Percentiles rank a stretch among this genome's conserved stretches.
These are phyloP conservation scores for Argyra leucocephala DNA, from an alignment of 2,888 invertebrate genomes.

Conservation along the genomic window DNA sequence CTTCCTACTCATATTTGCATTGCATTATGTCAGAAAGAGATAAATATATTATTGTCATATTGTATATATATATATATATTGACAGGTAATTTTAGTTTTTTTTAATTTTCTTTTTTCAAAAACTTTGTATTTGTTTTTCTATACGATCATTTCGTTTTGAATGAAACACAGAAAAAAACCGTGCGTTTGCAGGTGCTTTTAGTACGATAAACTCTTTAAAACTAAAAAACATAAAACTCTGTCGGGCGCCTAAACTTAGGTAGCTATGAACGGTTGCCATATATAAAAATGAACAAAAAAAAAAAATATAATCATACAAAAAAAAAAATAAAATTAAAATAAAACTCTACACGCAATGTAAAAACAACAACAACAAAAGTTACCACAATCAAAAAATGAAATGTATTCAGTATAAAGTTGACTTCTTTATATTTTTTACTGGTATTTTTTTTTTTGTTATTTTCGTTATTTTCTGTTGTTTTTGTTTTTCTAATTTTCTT, in stretches of 20 bases:
- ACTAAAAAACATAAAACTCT: constrained; percentile 36
- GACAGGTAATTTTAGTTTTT: neutral
- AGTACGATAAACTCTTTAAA: constrained; percentile 42
- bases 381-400: too few relatives aligned
- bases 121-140: too few relatives aligned
- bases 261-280: constrained; percentile 14
- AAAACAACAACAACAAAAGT: too few relatives aligned
- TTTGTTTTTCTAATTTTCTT: too few relatives aligned
- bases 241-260: constrained; percentile 31
- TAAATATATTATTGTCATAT: neutral
- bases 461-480: too few relatives aligned
- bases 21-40: constrained; percentile 10
- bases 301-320: neutral
- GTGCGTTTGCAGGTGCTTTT: constrained; percentile 36
- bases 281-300: neutral
- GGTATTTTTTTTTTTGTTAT: too few relatives aligned
- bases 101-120: too few relatives aligned
- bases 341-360: too few relatives aligned
- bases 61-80: neutral
- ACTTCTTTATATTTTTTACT: too few relatives aligned
- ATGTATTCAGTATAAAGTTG: too few relatives aligned
- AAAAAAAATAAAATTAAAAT: too few relatives aligned
- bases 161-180: neutral
- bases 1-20: constrained; percentile 38
- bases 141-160: too few relatives aligned